These are phyloP conservation scores for Alsophila aescularia DNA, from an alignment of 2,888 invertebrate genomes.

Conservation along the genomic window DNA sequence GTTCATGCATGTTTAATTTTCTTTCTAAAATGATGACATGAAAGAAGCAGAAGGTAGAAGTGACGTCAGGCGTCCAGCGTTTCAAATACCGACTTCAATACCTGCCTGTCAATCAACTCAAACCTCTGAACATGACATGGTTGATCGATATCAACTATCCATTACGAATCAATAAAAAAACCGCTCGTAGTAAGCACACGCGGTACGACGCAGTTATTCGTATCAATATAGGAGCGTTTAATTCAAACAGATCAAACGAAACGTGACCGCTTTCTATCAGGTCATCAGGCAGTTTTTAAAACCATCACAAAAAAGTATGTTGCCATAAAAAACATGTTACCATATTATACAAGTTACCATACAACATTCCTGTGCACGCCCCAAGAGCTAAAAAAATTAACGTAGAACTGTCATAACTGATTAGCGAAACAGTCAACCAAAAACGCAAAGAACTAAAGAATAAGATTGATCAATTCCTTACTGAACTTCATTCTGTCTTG, in stretches of 20 bases:
- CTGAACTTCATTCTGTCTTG: conserved; percentile 12
- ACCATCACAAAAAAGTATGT: conserved; percentile 12
- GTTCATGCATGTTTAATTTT: too few species aligned
- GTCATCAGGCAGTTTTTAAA: conserved; percentile 6
- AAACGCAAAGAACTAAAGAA: neutral
- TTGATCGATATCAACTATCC: neutral
- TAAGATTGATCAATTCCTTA: conserved; percentile 26
- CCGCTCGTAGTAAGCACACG: conserved; percentile 5
- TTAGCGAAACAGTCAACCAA: conserved; percentile 24
- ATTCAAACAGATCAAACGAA: conserved; percentile 1
- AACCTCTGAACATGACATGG: too few species aligned
- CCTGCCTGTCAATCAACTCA: too few species aligned
- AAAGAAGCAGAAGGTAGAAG: too few species aligned
- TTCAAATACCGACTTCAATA: too few species aligned
- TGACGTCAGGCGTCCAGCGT: too few species aligned
- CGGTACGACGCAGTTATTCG: neutral
- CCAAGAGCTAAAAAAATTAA: conserved; percentile 4
- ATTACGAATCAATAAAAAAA: conserved; percentile 12
- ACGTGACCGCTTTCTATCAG: conserved; percentile 15
- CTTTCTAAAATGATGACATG: too few species aligned
- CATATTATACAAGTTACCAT: conserved; percentile 10
- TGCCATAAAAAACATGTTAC: neutral
- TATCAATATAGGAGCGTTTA: neutral
- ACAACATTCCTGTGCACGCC: conserved; percentile 26
- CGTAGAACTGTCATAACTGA: conserved; percentile 26